Conservation (phyloP, 2,888 invertebrate species). For the Anagyrus pseudococci region DNA sequence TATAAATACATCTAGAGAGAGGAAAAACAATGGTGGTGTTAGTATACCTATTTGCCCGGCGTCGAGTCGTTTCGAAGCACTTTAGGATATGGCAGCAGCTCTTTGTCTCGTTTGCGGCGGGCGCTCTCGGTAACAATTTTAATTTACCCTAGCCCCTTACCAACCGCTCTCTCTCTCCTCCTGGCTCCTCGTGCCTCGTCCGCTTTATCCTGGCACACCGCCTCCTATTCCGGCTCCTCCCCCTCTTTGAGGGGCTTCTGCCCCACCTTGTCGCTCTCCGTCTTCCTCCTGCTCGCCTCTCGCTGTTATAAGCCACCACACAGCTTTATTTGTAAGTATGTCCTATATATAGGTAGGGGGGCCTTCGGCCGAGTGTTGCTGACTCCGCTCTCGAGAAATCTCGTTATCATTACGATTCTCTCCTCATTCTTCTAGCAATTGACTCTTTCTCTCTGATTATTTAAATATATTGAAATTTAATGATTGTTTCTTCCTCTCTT, state of each 20-base stretch:
- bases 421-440: no score
- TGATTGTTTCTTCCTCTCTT: no score
- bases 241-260: no score
- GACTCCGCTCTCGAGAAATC: no score
- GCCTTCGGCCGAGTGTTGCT: no score
- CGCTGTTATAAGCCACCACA: not conserved
- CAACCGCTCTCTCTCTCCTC: constrained; percentile 19
- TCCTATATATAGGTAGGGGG: no score
- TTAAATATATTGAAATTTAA: no score
- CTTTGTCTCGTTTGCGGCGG: constrained; percentile 38
- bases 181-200: constrained; percentile 21
- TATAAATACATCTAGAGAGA: constrained; percentile 45
- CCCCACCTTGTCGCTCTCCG: constrained; percentile 40
- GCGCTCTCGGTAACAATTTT: constrained; percentile 38
- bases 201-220: constrained; percentile 23
- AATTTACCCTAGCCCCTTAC: constrained; percentile 31
- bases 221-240: constrained; percentile 8
- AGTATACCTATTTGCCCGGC: constrained; percentile 52
- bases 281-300: constrained; percentile 7
- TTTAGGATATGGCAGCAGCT: no score
- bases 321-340: no score
- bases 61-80: constrained; percentile 51
- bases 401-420: no score
- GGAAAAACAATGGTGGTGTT: constrained; percentile 53
- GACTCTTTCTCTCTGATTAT: no score